Base-by-base conservation (phyloP, 2,113 vertebrate genomes). In the Microcebus ravelobensis region DNA sequence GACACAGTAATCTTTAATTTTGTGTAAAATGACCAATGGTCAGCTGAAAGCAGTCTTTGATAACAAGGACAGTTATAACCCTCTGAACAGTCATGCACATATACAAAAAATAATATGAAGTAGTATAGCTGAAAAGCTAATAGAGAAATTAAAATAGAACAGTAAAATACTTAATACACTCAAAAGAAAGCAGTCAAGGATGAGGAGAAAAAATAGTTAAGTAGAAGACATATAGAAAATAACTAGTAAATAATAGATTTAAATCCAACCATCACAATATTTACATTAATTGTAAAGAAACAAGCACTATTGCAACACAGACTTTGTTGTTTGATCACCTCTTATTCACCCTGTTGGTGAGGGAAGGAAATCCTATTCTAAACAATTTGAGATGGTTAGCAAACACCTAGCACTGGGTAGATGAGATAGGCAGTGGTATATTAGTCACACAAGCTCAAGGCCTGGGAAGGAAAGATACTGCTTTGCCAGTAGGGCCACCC, bases 401-500 rank as follows among this genome's bases (percentile, higher is more conserved):
- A 70, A 55, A 86, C 6, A 52, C 23, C 34, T 86, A 8, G 63
- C 23, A 29, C 13, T 11, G 63, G 23, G 11, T 5, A 86, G 65
- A 29, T 55, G 83, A 36, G 23, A 70, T 5, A 70, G 48, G 52
- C 65, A 23, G 15, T 21, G 55, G 55, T 57, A 6, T 21, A 57
- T 57, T 21, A 57, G 55, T 57, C 18, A 57, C 17, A 57, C 55
- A 57, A 1, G 20, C 55, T 57, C 55, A 57, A 20, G 55, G 55
- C 55, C 20, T 57, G 18, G 18, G 6, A 36, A 23, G 20, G 9
- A 21, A 39, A 34, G 34, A 17, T 0, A 0, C 9, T 29, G 23
- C 42, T 6, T 5, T 5, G 10, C 3, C 48, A 34, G 0, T 0
- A 70, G 23, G 31, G 13, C 13, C 63, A 18, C 45, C 2, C 21